These are phyloP conservation scores for Macrosoma leucophasiata DNA, from an alignment of 2,888 invertebrate species.

Conservation along the genomic window DNA sequence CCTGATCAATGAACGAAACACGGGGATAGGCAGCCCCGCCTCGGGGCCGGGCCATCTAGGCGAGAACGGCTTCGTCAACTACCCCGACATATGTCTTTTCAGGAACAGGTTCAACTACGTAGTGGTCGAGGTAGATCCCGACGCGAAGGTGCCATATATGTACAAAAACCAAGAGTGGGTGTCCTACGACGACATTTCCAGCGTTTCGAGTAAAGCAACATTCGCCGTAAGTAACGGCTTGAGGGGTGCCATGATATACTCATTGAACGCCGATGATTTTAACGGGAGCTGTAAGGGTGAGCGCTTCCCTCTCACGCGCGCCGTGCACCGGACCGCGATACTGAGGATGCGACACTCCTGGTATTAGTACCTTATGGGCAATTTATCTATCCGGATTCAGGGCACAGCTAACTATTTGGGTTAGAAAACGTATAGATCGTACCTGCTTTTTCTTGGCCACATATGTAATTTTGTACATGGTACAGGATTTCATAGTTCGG, in stretches of 20 bases:
- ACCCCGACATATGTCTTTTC: conserved; percentile 82
- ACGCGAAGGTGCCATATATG: conserved; percentile 86
- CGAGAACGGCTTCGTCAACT: conserved; percentile 81
- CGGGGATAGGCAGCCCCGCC: conserved; percentile 82
- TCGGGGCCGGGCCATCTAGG: conserved; percentile 82
- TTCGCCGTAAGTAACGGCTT: conserved; percentile 78
- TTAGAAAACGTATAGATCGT: conserved; percentile 22
- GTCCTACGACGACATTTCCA: conserved; percentile 84
- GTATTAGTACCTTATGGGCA: no score
- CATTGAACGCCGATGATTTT: conserved; percentile 88
- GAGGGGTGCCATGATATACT: conserved; percentile 90
- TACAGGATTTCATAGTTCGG: conserved; percentile 55
- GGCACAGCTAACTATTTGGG: no score
- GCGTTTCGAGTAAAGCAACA: conserved; percentile 81
- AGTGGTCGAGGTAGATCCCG: conserved; percentile 76
- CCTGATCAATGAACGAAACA: conserved; percentile 80
- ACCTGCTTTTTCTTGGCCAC: conserved; percentile 63
- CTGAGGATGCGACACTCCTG: no score
- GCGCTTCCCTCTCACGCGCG: no score
- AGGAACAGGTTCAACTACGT: conserved; percentile 67
- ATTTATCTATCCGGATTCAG: no score
- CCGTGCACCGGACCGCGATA: no score
- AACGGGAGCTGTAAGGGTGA: conserved; percentile 72
- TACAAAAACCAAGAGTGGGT: conserved; percentile 85
- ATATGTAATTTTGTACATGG: conserved; percentile 70